Evolutionary conservation across 2,888 invertebrate genomes (phyloP), one percentile per base, ranked within the genome.

Genomic region (Asteroscopus sphinx): DNA sequence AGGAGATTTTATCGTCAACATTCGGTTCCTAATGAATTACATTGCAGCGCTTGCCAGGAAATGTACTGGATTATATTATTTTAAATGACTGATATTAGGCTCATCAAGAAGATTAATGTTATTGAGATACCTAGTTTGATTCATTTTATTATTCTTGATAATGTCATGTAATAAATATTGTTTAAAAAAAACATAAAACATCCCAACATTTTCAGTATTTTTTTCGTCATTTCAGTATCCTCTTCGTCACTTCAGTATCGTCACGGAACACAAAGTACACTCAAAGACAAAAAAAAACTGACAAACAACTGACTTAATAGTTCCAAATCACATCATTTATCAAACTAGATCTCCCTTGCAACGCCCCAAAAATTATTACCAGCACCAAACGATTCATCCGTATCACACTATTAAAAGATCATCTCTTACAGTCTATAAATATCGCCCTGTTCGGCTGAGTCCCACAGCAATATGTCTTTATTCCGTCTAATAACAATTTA

Each of bases 401-500:
- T 88, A 87, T 87, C 86, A 81, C 85, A 82, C 90, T 88, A 93
- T 93, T 92, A 92, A 91, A 92, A 89, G 82, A 83, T 82, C 89
- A 89, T 93, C 88, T 92, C 84, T 90, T 90, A 92, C 79, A 76
- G 69, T 77, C 89, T 87, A 91, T 92, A 91, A 89, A 91, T 89
- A 90, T 83, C 81, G 74, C 59, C 73, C 49, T 41, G 59, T 60
- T 61, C 28, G 46, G 44, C 62, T 56, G 53, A 59, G 75, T 83
- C 82, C 85, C 87, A 81, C 84, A 85, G 88, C 85, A 91, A 93
- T 94, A 91, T 90, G 93, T 93, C 93, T 94, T 91, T 93, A 93
- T 93, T 93, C 89, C 86, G 87, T 87, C 91, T 93, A 94, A 94
- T 94, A 94, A 93, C 94, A 93, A 93, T 94, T 94, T 91, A 84